phyloP scores from a whole-genome alignment of 2,888 invertebrate species.

The Ceraclea dissimilis region DNA sequence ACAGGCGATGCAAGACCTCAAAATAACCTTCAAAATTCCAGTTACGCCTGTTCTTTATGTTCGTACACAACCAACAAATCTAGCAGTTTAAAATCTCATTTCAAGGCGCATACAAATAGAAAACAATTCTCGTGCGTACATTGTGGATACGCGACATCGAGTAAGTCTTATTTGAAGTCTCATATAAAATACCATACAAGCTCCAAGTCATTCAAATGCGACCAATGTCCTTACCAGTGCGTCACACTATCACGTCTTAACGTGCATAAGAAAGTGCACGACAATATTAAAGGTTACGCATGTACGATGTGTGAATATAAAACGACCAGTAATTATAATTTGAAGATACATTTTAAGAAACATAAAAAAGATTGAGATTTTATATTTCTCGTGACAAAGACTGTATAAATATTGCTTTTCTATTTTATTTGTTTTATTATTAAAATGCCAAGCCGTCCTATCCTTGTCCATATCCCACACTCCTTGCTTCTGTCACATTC shows the following conservation, averaged over 20 bases:
- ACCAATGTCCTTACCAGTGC: conserved; percentile 16
- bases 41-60: conserved; percentile 8
- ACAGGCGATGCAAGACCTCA: background rate
- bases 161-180: conserved; percentile 15
- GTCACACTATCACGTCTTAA: conserved; percentile 12
- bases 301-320: conserved; percentile 12
- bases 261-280: conserved; percentile 15
- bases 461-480: too few relatives aligned
- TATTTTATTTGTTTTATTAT: too few relatives aligned
- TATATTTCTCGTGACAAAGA: too few relatives aligned
- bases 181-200: conserved; percentile 19
- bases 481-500: too few relatives aligned
- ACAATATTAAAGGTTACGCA: conserved; percentile 6
- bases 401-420: too few relatives aligned
- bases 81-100: conserved; percentile 11
- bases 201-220: conserved; percentile 15
- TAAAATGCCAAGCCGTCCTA: too few relatives aligned
- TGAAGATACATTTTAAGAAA: conserved; percentile 10
- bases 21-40: conserved; percentile 5
- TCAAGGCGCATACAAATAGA: conserved; percentile 7
- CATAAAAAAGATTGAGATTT: background rate
- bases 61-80: conserved; percentile 12
- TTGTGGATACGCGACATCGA: conserved; percentile 15
- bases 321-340: conserved; percentile 6
- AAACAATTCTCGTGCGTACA: conserved; percentile 9